phyloP scores from a whole-genome alignment of 2,113 vertebrate genomes.

The Telmatochromis sp. region DNA sequence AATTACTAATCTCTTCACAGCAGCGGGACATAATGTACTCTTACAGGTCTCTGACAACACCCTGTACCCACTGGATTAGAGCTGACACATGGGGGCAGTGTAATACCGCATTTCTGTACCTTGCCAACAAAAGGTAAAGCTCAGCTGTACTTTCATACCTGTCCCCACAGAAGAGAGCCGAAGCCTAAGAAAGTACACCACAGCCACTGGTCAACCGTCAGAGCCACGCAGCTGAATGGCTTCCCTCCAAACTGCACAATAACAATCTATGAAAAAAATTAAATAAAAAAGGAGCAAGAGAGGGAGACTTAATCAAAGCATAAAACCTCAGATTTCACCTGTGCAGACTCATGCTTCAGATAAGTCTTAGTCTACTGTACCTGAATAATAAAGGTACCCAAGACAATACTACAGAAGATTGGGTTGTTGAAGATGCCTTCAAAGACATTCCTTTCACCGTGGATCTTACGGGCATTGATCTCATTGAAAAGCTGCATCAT shows the following conservation, averaged over 20 bases:
- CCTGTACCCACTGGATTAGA: neutral
- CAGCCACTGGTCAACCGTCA: slow-evolving; percentile 91
- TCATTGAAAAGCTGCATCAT: slow-evolving; percentile 99
- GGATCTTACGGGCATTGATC: slow-evolving; percentile 98
- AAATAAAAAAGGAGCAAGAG: neutral
- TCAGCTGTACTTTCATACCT: slow-evolving; percentile 72
- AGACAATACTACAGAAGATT: slow-evolving; percentile 96
- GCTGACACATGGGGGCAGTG: slow-evolving; percentile 63
- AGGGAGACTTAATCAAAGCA: neutral
- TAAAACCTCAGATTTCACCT: neutral
- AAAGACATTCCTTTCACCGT: slow-evolving; percentile 97
- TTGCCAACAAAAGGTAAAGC: neutral
- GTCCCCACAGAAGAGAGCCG: slow-evolving; percentile 95
- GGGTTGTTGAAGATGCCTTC: slow-evolving; percentile 97
- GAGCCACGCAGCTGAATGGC: slow-evolving; percentile 92
- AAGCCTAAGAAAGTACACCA: slow-evolving; percentile 98
- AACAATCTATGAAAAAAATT: slow-evolving; percentile 73
- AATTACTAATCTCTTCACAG: neutral
- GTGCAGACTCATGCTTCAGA: neutral
- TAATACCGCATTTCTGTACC: neutral
- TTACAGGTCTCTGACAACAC: neutral
- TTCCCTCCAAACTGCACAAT: slow-evolving; percentile 98
- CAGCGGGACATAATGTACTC: neutral
- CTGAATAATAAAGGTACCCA: slow-evolving; percentile 95
- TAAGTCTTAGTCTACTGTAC: slow-evolving; percentile 49